These are phyloP conservation scores for Ambastaia sidthimunki DNA, from an alignment of 2,797 vertebrate genomes.

Conservation along the genomic window DNA sequence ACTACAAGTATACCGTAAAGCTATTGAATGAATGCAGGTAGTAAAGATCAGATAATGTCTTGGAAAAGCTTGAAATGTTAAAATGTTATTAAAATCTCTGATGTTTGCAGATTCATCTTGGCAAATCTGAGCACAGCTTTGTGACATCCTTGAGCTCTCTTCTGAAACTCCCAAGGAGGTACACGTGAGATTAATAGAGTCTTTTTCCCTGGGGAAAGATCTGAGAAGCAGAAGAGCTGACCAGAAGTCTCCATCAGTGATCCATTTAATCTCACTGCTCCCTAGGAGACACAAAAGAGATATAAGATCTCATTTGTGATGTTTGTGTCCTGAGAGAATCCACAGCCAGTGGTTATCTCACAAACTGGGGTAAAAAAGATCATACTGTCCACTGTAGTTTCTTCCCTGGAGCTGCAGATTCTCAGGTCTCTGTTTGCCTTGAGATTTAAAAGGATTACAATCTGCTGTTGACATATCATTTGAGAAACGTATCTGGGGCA, in stretches of 20 bases:
- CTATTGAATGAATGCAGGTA: too few relatives aligned
- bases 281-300: not conserved
- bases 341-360: not conserved
- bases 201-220: not conserved
- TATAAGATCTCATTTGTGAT: not conserved
- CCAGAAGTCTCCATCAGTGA: not conserved
- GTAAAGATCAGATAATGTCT: not conserved
- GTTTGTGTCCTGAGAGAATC: not conserved
- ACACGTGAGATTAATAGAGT: not conserved
- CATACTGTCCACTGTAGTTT: not conserved
- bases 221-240: not conserved
- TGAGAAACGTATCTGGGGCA: slow-evolving; percentile 20
- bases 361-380: not conserved
- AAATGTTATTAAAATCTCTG: too few relatives aligned
- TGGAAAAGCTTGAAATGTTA: not conserved
- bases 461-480: slow-evolving; percentile 41
- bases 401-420: not conserved
- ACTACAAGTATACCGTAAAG: too few relatives aligned
- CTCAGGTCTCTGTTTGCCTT: slow-evolving; percentile 13
- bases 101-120: not conserved
- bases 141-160: not conserved
- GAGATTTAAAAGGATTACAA: slow-evolving; percentile 20
- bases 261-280: not conserved
- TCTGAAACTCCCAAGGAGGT: not conserved
- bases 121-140: not conserved